Conservation (phyloP, 1,140 invertebrate genomes). For the Odontomachus brunneus region DNA sequence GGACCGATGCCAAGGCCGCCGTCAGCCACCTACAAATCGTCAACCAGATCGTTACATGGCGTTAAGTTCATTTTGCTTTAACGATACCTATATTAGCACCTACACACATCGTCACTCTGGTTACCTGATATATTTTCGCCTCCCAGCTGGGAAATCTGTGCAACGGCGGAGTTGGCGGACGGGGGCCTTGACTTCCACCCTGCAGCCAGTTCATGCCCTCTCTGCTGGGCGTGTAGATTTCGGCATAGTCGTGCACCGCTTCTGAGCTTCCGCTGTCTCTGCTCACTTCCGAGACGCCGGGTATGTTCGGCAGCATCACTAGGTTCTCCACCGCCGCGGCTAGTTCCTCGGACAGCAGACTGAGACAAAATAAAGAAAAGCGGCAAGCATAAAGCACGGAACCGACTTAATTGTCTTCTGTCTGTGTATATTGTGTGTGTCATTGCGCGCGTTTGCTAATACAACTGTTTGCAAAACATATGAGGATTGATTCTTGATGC, state of each 20-base stretch:
- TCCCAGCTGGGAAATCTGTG: conserved; percentile 97
- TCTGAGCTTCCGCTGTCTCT: conserved; percentile 85
- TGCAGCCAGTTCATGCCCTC: conserved; percentile 86
- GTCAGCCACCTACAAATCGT: conserved; percentile 89
- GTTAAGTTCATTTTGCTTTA: neutral
- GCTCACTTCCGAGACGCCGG: conserved; percentile 78
- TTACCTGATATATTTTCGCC: conserved; percentile 95
- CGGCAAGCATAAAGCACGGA: conserved; percentile 68
- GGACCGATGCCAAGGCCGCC: conserved; percentile 89
- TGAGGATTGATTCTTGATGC: neutral
- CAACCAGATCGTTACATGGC: neutral
- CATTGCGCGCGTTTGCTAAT: neutral
- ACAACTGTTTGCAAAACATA: neutral
- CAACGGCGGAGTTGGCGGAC: conserved; percentile 95
- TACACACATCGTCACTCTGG: too few relatives aligned
- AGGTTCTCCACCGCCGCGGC: conserved; percentile 83
- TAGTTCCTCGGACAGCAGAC: conserved; percentile 82
- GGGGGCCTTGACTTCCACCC: conserved; percentile 77
- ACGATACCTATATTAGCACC: neutral
- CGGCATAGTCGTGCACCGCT: conserved; percentile 95
- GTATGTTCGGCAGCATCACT: conserved; percentile 82
- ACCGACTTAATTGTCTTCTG: conserved; percentile 38
- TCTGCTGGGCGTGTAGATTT: conserved; percentile 96
- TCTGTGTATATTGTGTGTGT: neutral
- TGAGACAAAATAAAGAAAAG: conserved; percentile 66